Evolutionary conservation across 2,888 invertebrate species (phyloP), one percentile per base, ranked within the genome.

Genomic region (Belgica antarctica): DNA sequence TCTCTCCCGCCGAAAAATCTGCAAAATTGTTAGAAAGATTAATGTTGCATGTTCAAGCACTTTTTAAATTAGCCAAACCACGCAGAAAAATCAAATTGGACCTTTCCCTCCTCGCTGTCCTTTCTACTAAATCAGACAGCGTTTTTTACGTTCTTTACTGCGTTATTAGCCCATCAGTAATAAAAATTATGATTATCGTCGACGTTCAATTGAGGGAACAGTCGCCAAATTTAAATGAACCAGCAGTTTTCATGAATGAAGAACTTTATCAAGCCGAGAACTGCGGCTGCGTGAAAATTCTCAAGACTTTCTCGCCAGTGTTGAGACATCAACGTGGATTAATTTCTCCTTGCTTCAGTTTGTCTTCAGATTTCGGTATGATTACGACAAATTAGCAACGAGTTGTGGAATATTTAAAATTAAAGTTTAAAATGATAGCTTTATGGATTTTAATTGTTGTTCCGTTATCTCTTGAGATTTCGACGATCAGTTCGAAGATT

Each of bases 181-280:
- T 63, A 63, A 66, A 66, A 66, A 66, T 66, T 66, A 66, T 47
- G 65, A 66, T 66, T 66, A 66, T 66, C 65, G 65, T 47, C 65
- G 46, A 66, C 36, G 46, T 47, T 66, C 65, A 66, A 66, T 24
- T 66, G 65, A 47, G 46, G 22, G 25, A 12, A 27, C 24, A 22
- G 17, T 62, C 17, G 17, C 4, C 31, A n/a, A 28, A 1, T 22
- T 25, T 63, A 36, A 22, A 24, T 22, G 34, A 62, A 31, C 36
- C 8, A 62, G 62, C 62, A 62, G 17, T 28, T 62, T 65, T 52
- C 57, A 52, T 68, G 68, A 68, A 68, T 68, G 52, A 68, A 52
- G 41, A 46, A 19, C 36, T 19, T 17, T 31, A 31, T 22, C 12
- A 17, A 52, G n/a, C 8, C 17, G 31, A 46, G 17, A 19, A 34